phyloP scores from a whole-genome alignment of 2,888 invertebrate genomes.

The Diplazon laetatorius region DNA sequence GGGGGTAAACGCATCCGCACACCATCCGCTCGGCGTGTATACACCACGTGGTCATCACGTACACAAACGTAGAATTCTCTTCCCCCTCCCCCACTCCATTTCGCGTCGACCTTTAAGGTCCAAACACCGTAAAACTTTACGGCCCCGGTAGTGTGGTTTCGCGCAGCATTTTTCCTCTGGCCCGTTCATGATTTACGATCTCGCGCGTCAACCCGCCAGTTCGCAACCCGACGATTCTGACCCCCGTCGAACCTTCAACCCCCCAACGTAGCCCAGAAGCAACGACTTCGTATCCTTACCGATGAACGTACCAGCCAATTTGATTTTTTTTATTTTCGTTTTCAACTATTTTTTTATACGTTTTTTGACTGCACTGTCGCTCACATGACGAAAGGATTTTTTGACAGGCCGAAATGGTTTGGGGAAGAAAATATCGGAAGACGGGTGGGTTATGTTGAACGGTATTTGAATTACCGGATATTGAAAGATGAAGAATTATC shows the following conservation, averaged over 20 bases:
- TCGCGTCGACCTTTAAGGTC: slow-evolving; percentile 66
- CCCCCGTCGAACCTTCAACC: slow-evolving; percentile 21
- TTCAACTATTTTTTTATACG: neutral
- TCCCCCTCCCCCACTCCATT: too few relatives aligned
- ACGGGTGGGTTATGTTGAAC: too few relatives aligned
- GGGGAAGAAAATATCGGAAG: too few relatives aligned
- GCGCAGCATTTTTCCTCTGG: slow-evolving; percentile 76
- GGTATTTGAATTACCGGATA: neutral
- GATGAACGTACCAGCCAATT: slow-evolving; percentile 14
- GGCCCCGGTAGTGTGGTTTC: slow-evolving; percentile 78
- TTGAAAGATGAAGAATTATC: neutral
- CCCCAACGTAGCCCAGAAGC: slow-evolving; percentile 7
- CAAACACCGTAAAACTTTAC: slow-evolving; percentile 80
- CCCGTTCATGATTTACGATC: slow-evolving; percentile 76
- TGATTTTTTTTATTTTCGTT: neutral
- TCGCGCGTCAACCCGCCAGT: slow-evolving; percentile 63
- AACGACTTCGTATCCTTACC: slow-evolving; percentile 23
- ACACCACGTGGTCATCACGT: slow-evolving; percentile 26
- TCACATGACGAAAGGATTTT: too few relatives aligned
- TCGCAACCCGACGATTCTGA: slow-evolving; percentile 5
- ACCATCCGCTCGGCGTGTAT: slow-evolving; percentile 47
- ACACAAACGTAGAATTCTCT: slow-evolving; percentile 37
- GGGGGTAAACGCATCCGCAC: slow-evolving; percentile 45
- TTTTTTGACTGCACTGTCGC: too few relatives aligned
- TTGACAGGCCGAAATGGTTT: too few relatives aligned